phyloP scores from a whole-genome alignment of 2,797 vertebrate genomes.

The Galagoides demidoff region DNA sequence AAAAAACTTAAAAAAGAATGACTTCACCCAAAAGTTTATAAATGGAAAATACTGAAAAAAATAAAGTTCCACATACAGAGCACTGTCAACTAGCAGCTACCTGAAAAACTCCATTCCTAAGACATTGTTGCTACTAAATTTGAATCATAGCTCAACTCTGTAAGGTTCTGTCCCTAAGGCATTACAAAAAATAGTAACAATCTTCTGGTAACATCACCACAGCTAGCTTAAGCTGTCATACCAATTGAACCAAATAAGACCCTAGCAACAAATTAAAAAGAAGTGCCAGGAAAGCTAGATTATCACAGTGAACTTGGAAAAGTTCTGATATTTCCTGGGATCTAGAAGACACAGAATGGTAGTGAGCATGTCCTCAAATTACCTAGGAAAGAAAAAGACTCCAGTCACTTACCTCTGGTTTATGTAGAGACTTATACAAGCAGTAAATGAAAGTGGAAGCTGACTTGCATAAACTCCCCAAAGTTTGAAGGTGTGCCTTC shows the following conservation, averaged over 20 bases:
- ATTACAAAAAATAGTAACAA: not conserved
- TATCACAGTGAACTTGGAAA: not conserved
- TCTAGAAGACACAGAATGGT: not conserved
- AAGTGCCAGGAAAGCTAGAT: not conserved
- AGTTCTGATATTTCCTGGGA: not conserved
- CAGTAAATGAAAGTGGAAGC: not conserved
- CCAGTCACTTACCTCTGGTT: not conserved
- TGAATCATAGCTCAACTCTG: not conserved
- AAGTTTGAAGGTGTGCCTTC: not conserved
- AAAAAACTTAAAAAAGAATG: too few species aligned
- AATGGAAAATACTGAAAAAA: too few species aligned
- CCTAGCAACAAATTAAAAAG: not conserved
- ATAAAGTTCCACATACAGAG: too few species aligned
- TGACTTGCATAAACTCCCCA: not conserved
- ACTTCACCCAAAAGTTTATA: too few species aligned
- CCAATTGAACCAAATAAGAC: not conserved
- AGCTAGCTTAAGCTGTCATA: not conserved
- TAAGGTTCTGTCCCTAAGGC: not conserved
- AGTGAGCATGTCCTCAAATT: not conserved
- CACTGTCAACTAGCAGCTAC: not conserved
- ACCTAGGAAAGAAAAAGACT: not conserved
- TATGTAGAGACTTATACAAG: not conserved
- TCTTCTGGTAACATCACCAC: not conserved
- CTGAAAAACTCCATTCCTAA: not conserved
- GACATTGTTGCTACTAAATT: not conserved